These are phyloP conservation scores for Stenotaenia linearis DNA, from an alignment of 2,888 invertebrate genomes.

Conservation along the genomic window DNA sequence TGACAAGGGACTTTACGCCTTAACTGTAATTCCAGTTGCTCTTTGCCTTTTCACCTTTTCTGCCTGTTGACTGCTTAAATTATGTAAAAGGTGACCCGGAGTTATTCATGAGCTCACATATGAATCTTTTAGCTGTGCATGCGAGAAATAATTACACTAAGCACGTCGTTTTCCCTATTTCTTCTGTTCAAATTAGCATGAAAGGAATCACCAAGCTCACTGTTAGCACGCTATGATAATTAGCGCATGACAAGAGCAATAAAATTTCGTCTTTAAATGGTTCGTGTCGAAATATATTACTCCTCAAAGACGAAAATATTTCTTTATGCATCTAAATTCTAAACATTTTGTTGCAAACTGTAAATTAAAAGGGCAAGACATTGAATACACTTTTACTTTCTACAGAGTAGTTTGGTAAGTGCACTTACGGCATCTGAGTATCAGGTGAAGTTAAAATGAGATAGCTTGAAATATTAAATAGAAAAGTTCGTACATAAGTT, in stretches of 20 bases:
- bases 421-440: not conserved
- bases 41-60: not conserved
- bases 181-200: not conserved
- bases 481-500: not conserved
- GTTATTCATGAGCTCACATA: not conserved
- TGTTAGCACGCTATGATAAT: not conserved
- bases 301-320: not conserved
- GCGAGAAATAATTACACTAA: conserved; percentile 12
- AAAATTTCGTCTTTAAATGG: not conserved
- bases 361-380: not conserved
- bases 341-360: not conserved
- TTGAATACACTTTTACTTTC: not conserved
- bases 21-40: not conserved
- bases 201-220: not conserved
- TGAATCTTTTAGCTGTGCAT: not conserved
- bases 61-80: not conserved
- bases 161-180: not conserved
- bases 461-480: not conserved
- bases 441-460: not conserved
- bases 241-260: not conserved
- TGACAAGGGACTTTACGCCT: not conserved
- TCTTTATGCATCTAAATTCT: no score
- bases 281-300: not conserved
- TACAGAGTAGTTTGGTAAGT: not conserved
- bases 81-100: not conserved